Conservation (phyloP, 2,797 vertebrate genomes). For the Esox masquinongy region DNA sequence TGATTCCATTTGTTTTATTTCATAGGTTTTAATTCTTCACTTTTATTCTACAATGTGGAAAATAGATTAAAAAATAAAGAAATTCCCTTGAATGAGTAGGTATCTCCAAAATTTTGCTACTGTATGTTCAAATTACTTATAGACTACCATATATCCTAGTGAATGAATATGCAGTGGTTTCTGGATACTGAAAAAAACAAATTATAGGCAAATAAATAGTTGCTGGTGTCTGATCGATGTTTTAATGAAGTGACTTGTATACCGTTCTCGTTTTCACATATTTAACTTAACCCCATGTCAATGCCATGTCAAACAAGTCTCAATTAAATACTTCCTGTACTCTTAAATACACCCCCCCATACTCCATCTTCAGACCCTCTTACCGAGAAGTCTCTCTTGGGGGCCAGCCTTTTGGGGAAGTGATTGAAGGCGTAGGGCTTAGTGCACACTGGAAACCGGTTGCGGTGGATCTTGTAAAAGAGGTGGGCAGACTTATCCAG, state of each 20-base stretch:
- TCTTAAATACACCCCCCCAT: background rate
- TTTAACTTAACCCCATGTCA: background rate
- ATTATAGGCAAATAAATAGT: background rate
- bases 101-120: too few relatives aligned
- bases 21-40: too few relatives aligned
- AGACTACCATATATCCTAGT: too few relatives aligned
- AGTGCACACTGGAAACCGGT: constrained; percentile 96
- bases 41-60: too few relatives aligned
- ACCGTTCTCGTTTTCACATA: background rate
- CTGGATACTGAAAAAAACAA: background rate
- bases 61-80: too few relatives aligned
- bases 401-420: constrained; percentile 93
- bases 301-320: background rate
- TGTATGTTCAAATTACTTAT: too few relatives aligned
- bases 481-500: constrained; percentile 97
- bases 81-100: too few relatives aligned
- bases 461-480: constrained; percentile 99
- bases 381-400: constrained; percentile 96
- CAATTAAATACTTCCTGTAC: background rate
- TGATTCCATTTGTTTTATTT: too few relatives aligned
- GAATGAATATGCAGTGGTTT: too few relatives aligned
- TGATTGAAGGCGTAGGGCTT: constrained; percentile 97
- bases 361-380: constrained; percentile 46
- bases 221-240: background rate
- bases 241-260: background rate